Evolutionary conservation across 2,888 invertebrate genomes (phyloP).

Genomic region (Lasius fuliginosus): DNA sequence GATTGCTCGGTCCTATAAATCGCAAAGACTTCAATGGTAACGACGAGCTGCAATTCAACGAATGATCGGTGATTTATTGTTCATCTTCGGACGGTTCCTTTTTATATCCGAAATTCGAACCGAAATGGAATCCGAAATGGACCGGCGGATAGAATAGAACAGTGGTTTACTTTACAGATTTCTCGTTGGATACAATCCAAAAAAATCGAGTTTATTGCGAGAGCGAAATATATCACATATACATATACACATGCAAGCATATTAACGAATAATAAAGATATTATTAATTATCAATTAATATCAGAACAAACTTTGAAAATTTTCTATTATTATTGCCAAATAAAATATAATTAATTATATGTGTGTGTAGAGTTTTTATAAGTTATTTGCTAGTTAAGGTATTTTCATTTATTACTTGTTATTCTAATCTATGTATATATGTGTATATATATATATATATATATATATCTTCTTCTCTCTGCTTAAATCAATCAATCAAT

Average conservation of each 20-base stretch:
- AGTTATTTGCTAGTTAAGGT: not conserved
- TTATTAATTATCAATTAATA: not conserved
- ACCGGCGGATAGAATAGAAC: not conserved
- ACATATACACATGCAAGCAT: not conserved
- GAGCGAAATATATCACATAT: not conserved
- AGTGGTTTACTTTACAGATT: not conserved
- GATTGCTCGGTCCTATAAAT: not conserved
- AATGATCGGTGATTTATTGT: slow-evolving; percentile 14
- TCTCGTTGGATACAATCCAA: too few relatives aligned
- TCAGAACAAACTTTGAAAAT: not conserved
- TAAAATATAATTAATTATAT: not conserved
- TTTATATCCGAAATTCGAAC: not conserved
- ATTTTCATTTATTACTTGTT: not conserved
- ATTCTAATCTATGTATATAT: not conserved
- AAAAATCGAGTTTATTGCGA: not conserved
- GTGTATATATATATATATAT: too few relatives aligned
- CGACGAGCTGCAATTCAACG: not conserved
- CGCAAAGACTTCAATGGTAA: not conserved
- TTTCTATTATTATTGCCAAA: not conserved
- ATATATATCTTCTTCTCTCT: too few relatives aligned
- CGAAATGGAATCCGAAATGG: not conserved
- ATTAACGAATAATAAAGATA: not conserved
- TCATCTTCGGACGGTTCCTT: not conserved
- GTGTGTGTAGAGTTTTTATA: not conserved
- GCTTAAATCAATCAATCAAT: too few relatives aligned